A percentile compares a stretch with the other conserved stretches of the same genome.
Conservation (phyloP, 2,113 vertebrate genomes). For the Odontophorus gujanensis region DNA sequence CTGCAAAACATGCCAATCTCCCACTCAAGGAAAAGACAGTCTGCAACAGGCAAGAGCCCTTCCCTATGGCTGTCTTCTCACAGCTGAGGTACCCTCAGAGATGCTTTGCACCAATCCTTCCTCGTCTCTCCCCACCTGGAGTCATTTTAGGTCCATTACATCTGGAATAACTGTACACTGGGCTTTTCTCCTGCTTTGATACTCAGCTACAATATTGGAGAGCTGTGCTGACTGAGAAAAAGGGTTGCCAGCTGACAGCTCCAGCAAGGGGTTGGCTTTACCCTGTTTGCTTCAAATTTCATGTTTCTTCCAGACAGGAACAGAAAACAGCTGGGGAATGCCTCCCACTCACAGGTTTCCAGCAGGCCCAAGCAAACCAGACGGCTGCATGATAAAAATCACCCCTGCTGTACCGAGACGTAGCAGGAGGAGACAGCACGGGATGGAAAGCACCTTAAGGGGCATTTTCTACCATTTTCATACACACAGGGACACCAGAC, state of each 20-base stretch:
- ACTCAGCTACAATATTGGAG: neutral
- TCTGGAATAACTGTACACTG: neutral
- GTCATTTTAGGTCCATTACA: neutral
- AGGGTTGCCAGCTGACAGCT: constrained; percentile 10
- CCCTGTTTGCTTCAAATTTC: neutral
- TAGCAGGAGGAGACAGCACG: fast-evolving
- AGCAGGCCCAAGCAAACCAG: neutral
- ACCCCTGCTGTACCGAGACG: neutral
- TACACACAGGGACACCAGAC: neutral
- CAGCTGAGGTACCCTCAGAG: neutral
- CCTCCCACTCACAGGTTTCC: neutral
- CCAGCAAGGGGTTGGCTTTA: neutral
- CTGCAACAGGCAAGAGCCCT: neutral
- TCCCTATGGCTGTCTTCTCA: neutral
- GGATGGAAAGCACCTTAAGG: fast-evolving
- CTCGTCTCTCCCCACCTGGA: neutral
- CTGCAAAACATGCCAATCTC: neutral
- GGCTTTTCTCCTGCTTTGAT: neutral
- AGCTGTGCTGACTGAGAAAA: neutral
- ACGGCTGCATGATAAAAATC: fast-evolving
- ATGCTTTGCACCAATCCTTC: neutral
- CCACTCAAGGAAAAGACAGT: neutral
- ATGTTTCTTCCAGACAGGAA: constrained; percentile 1
- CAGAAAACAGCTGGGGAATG: neutral
- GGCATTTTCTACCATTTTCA: neutral